Evolutionary conservation across 2,888 invertebrate genomes (phyloP).

Genomic region (Acleris holmiana): DNA sequence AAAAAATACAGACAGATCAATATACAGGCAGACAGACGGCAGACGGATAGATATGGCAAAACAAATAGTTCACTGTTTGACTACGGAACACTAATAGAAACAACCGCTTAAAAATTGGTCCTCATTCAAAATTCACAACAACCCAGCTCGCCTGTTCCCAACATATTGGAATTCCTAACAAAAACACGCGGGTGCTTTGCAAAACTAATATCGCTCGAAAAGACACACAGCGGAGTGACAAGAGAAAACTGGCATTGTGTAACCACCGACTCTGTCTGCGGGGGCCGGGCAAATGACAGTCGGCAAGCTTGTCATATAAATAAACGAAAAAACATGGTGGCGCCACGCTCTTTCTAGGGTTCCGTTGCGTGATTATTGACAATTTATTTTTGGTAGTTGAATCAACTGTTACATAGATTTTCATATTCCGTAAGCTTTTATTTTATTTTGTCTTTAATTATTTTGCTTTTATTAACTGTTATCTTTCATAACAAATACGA

Average conservation of each 20-base stretch:
- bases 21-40: too few species aligned
- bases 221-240: conserved; percentile 24
- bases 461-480: too few species aligned
- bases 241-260: conserved; percentile 17
- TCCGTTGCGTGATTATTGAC: background rate
- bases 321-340: background rate
- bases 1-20: too few species aligned
- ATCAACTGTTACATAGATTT: too few species aligned
- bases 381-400: too few species aligned
- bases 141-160: background rate
- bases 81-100: too few species aligned
- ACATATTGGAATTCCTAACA: conserved; percentile 20
- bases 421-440: too few species aligned
- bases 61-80: too few species aligned
- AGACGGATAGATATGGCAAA: too few species aligned
- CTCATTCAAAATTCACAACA: background rate
- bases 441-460: too few species aligned
- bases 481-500: too few species aligned
- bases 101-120: too few species aligned
- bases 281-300: conserved; percentile 14
- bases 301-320: conserved; percentile 9
- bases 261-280: conserved; percentile 10
- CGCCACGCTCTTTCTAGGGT: background rate
- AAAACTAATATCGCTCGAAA: conserved; percentile 31
- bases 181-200: conserved; percentile 23